A percentile compares a stretch with the other conserved stretches of the same genome.
Conservation (phyloP, 2,113 vertebrate genomes). For the Ellobius talpinus region DNA sequence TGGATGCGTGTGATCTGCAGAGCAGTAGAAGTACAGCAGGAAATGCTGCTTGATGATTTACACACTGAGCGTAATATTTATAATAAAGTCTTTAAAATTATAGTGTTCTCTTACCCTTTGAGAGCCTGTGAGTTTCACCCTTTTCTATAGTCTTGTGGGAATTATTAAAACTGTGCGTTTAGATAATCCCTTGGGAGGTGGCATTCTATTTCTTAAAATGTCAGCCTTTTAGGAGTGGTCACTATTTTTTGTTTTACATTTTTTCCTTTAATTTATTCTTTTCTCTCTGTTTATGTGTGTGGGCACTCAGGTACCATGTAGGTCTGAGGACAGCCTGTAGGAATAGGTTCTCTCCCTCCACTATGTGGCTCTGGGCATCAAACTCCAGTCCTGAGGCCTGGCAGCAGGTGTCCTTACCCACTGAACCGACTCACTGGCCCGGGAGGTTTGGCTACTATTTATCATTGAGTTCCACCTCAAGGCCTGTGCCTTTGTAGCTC, state of each 20-base stretch:
- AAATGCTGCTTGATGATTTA: neutral
- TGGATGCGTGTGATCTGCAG: neutral
- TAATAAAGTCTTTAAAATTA: neutral
- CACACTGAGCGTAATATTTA: neutral
- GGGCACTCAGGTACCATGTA: neutral
- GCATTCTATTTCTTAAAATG: constrained; percentile 8
- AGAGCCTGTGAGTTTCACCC: neutral
- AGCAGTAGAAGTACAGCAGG: neutral
- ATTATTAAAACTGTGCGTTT: neutral
- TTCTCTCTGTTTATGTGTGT: neutral
- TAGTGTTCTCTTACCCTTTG: neutral
- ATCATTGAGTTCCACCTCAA: neutral
- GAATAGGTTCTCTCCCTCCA: no score
- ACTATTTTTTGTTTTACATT: neutral
- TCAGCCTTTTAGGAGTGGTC: neutral
- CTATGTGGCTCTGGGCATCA: neutral
- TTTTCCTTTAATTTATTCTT: neutral
- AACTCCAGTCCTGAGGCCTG: neutral
- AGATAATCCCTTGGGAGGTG: constrained; percentile 18
- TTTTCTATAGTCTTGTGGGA: neutral
- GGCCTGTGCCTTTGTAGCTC: neutral
- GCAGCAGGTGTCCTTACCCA: neutral
- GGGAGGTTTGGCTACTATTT: neutral
- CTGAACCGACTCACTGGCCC: no score
- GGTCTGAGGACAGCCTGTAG: neutral